Evolutionary conservation across 2,113 vertebrate species (phyloP), one percentile per base, ranked within the genome.

Genomic region (Eretmochelys imbricata): DNA sequence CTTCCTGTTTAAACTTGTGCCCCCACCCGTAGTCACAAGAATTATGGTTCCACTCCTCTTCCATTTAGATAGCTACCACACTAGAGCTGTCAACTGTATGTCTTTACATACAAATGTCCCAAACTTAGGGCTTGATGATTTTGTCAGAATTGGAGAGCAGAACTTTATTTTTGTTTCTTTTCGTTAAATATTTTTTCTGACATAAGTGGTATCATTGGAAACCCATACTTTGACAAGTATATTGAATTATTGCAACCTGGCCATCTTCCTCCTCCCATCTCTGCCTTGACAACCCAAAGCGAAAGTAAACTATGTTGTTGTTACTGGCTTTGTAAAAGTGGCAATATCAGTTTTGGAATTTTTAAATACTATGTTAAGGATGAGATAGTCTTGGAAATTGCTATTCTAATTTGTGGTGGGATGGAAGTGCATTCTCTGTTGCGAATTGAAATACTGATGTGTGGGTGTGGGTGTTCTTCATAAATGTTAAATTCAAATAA

Each of bases 131-230:
- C 11, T 62, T 48, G 62, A 3, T 78, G 42, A 1, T 51, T 22
- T 35, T 16, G 5, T 4, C 35, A 87, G 14, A 65, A 82, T 54
- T 90, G 24, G 38, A 62, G n/a, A 84, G 2, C 31, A 48, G 46
- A 91, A 84, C 76, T 82, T 72, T 84, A 10, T 90, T 53, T 25
- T 4, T 5, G 38, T 10, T n/a, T 76, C 16, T 80, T 94, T 81
- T 69, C 38, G 24, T 65, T n/a, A 90, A 87, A 29, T 16, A 17
- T 25, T 31, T 90, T 6, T 84, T 90, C 59, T 69, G 54, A 78
- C 7, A 51, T 0, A 0, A 53, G 10, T 0, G 0, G 2, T 86
- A 22, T 49, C 24, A 12, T 6, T 59, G 50, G 46, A 80, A 14
- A 55, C 29, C 8, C 35, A 57, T 54, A 35, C 31, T 46, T 62